A percentile compares a stretch with the other conserved stretches of the same genome.
These are phyloP conservation scores for Leptothorax acervorum DNA, from an alignment of 2,888 invertebrate genomes.

Conservation along the genomic window DNA sequence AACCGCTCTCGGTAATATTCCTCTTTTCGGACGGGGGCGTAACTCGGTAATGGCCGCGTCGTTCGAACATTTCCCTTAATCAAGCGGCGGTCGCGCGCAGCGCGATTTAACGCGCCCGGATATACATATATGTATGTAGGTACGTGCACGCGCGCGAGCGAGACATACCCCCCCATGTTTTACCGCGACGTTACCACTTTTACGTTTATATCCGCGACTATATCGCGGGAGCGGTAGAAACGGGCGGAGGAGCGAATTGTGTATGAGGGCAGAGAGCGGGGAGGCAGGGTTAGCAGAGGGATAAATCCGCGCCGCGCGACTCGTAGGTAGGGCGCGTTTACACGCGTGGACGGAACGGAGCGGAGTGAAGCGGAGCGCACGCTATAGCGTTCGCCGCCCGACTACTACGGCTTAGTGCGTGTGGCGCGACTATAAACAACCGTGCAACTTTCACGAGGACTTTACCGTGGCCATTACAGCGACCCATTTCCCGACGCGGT, in stretches of 20 bases:
- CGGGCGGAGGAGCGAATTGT: too few species aligned
- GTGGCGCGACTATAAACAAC: slow-evolving; percentile 67
- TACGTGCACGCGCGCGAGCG: background rate
- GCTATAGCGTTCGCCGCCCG: slow-evolving; percentile 11
- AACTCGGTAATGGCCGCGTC: slow-evolving; percentile 39
- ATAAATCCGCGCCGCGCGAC: slow-evolving; percentile 40
- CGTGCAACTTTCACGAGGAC: slow-evolving; percentile 73
- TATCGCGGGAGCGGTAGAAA: background rate
- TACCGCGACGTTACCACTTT: slow-evolving; percentile 51
- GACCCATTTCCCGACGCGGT: slow-evolving; percentile 66
- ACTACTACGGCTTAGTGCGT: slow-evolving; percentile 57
- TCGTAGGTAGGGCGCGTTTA: slow-evolving; percentile 6
- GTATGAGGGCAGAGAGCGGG: background rate
- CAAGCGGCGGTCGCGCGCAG: slow-evolving; percentile 23
- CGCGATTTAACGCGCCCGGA: slow-evolving; percentile 31
- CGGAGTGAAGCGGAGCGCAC: slow-evolving; percentile 31
- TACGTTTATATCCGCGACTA: slow-evolving; percentile 43
- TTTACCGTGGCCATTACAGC: slow-evolving; percentile 66
- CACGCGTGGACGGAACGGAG: slow-evolving; percentile 23
- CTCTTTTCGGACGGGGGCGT: slow-evolving; percentile 35
- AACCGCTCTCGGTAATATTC: background rate
- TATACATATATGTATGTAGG: background rate
- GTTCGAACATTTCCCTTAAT: slow-evolving; percentile 46
- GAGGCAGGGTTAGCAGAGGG: background rate
- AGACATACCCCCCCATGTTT: slow-evolving; percentile 7